Evolutionary conservation across 1,140 invertebrate species (phyloP), one percentile per base, ranked within the genome.

Genomic region (Orchesella cincta): DNA sequence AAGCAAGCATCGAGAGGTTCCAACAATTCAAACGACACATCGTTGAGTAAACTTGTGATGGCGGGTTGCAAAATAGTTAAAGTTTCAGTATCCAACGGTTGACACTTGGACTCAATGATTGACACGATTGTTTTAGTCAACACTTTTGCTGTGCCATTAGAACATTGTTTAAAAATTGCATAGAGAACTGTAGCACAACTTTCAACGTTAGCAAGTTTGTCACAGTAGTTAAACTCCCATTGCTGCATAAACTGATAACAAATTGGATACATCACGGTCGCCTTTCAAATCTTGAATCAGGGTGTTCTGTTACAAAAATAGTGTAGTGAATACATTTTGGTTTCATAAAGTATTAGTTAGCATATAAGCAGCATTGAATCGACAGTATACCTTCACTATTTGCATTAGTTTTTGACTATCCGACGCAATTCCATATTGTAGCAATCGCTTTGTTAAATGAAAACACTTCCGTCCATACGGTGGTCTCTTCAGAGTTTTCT

Each of bases 181-280:
- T 67, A 29, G 29, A 67, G 62, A 67, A 73, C 71, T 28, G 36
- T 73, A 3, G 39, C 12, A 26, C 71, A 73, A 28, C 29, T 73
- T 73, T 34, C 71, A 14, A 73, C 35, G 26, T 73, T 23, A 73
- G 8, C 23, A 1, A 73, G 8, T 73, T 73, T 73, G 20, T 18
- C 28, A 28, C 14, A 14, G 18, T 73, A 8, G 3, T 46, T 29
- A 20, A 46, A 29, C 1, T 46, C 71, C 36, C 23, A 46, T 46
- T 8, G 71, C 39, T 3, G 31, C 29, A 33, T 67, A 67, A 31
- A 67, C 36, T 2, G 2, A 3, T 3, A 73, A 23, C 8, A 73
- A 5, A 16, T 71, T 3, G 5, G 67, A 12, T 16, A 20, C 18
- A 8, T 71, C 23, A 23, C 8, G 23, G 33, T 14, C 46, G 71